These are phyloP conservation scores for Sparus aurata DNA, from an alignment of 2,797 vertebrate species.

Conservation along the genomic window DNA sequence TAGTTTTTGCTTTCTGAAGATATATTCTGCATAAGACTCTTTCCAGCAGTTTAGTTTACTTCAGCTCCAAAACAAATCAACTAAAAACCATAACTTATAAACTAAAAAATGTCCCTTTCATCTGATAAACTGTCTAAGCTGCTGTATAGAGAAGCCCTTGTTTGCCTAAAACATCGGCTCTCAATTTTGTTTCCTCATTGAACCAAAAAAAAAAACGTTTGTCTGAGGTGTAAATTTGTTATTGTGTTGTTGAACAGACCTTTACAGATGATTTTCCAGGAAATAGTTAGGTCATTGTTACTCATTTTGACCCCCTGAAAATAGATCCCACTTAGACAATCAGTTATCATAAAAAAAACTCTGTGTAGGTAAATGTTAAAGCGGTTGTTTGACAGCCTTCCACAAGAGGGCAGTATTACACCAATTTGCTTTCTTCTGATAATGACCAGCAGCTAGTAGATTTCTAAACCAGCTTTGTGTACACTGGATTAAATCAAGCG, in stretches of 20 bases:
- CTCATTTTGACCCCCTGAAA: background rate
- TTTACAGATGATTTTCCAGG: background rate
- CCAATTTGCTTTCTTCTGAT: background rate
- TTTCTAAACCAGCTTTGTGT: background rate
- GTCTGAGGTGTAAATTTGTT: no score
- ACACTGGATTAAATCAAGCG: background rate
- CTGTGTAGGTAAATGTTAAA: background rate
- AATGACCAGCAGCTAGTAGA: background rate
- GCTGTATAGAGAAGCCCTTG: background rate
- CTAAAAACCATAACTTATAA: background rate
- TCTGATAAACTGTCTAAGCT: background rate
- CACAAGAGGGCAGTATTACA: constrained; percentile 66
- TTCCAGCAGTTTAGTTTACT: no score
- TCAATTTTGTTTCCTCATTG: background rate
- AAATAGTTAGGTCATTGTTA: background rate
- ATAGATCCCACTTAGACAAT: background rate
- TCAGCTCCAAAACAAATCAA: no score
- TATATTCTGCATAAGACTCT: background rate
- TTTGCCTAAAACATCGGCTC: background rate
- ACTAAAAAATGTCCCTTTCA: background rate
- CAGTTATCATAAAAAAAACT: background rate
- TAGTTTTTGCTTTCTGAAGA: background rate
- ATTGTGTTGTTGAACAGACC: background rate
- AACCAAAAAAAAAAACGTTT: background rate
- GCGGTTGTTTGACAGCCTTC: constrained; percentile 15